Evolutionary conservation across 1,140 invertebrate species (phyloP), one percentile per base, ranked within the genome.

Genomic region (Eufriesea mexicana): DNA sequence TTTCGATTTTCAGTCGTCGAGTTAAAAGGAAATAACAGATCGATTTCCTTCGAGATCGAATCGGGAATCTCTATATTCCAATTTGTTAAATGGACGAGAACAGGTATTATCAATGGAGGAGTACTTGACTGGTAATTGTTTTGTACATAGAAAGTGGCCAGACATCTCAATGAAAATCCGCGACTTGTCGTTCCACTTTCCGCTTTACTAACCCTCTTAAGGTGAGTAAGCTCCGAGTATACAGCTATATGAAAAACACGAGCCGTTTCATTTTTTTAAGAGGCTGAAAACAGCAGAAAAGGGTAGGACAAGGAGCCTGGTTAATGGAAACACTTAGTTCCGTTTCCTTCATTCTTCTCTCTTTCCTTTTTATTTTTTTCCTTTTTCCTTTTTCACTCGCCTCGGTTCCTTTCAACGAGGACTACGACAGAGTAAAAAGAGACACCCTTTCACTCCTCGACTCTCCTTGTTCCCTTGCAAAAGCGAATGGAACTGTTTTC

Each of bases 281-380:
- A 72, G 67, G 42, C 42, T 64, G 49, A 25, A 25, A 62, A 47
- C 25, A 62, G 10, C 9, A 51, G 9, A 16, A 23, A 28, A 25
- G 51, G 42, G 10, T 5, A 57, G 14, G 47, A 67, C 51, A 20
- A 66, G 54, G n/a, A 67, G 23, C 47, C 47, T 55, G 45, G 49
- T 83, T 83, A 83, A 83, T 83, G 75, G 75, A 79, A 83, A 83
- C 66, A 83, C 75, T 83, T 83, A 83, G 75, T 55, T 79, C n/a
- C 42, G n/a, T 79, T 79, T 47, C 35, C 20, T 80, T 55, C 35
- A 23, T 5, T 49, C 70, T 77, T 67, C 8, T 62, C 10, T n/a
- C 18, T 57, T 9, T 57, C 35, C 35, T 35, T 54, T 20, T n/a
- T 72, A 51, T 59, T 67, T 23, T 23, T 23, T 55, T 57, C 42